Evolutionary conservation across 2,113 vertebrate genomes (phyloP).

Genomic region (Corvus cornix): DNA sequence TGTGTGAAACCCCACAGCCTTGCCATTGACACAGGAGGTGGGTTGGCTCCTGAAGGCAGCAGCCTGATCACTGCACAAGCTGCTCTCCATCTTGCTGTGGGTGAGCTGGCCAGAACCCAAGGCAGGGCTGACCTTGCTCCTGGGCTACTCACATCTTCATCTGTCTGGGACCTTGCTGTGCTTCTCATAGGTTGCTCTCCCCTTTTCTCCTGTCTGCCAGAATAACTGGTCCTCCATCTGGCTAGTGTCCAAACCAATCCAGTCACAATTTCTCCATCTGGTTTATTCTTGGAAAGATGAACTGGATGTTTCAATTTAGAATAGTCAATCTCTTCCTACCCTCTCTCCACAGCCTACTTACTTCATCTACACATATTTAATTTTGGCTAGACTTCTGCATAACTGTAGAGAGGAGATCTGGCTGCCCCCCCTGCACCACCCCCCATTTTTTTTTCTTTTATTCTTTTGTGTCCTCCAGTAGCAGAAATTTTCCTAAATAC

Average conservation of each 20-base stretch:
- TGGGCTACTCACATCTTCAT: slow-evolving; percentile 5
- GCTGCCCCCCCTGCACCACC: fast-evolving
- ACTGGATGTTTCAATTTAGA: not conserved
- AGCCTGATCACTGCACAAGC: not conserved
- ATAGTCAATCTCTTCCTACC: not conserved
- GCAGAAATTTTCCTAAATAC: not conserved
- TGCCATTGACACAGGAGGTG: not conserved
- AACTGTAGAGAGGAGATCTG: not conserved
- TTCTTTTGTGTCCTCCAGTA: not conserved
- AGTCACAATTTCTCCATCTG: slow-evolving; percentile 15
- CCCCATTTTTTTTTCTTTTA: not conserved
- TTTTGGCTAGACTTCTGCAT: not conserved
- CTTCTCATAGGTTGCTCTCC: not conserved
- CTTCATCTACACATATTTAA: not conserved
- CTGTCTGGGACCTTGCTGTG: not conserved
- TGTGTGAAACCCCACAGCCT: not conserved
- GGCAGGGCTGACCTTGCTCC: slow-evolving; percentile 22
- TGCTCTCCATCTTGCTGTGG: not conserved
- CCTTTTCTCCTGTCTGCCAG: not conserved
- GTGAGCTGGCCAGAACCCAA: not conserved
- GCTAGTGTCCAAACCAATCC: not conserved
- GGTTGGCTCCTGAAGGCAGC: not conserved
- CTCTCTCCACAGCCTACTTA: not conserved
- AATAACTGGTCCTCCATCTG: not conserved
- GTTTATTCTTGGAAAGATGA: slow-evolving; percentile 29